Evolutionary conservation across 2,113 vertebrate genomes (phyloP), one percentile per base, ranked within the genome.

Genomic region (Cebidichthys violaceus): DNA sequence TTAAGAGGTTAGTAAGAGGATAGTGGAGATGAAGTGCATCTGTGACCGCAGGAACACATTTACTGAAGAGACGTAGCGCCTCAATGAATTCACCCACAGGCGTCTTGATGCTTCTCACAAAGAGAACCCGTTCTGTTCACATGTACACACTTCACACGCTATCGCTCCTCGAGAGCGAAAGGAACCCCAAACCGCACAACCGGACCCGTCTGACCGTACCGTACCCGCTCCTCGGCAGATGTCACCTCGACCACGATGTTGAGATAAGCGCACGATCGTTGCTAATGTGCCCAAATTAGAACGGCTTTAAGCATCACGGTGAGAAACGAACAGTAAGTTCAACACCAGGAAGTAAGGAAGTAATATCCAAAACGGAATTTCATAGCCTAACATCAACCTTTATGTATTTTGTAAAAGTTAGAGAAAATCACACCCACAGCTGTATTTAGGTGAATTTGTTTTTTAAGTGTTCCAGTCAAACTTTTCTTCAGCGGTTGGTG

Each of bases 191-290:
- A 73, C 75, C 65, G 69, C 35, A 47, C 68, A 41, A 73, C 39
- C 29, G 41, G 8, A 83, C 77, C 29, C 29, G 70, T 69, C 52
- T 43, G 82, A 72, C 29, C 11, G 2, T 11, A 35, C 6, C 29
- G 15, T 43, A 43, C 2, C 71, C 6, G 39, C 65, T 37, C 37
- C 47, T 0, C 73, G 33, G 52, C 8, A 57, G 47, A 72, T 81
- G 85, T 83, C 70, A 87, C 15, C 29, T 31, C 72, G 65, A 83
- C 77, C 74, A 73, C 2, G 0, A 65, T 78, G 71, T 74, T 65
- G 15, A 27, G 11, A 29, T 66, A 64, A 54, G 65, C 45, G 29
- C 45, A 27, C 9, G 1, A 10, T 22, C 14, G 59, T 13, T 33
- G 20, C 20, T 43, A 29, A 65, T 66, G 27, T n/a, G 18, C 18